Evolutionary conservation across 2,888 invertebrate genomes (phyloP).

Genomic region (Tenthredo notha): DNA sequence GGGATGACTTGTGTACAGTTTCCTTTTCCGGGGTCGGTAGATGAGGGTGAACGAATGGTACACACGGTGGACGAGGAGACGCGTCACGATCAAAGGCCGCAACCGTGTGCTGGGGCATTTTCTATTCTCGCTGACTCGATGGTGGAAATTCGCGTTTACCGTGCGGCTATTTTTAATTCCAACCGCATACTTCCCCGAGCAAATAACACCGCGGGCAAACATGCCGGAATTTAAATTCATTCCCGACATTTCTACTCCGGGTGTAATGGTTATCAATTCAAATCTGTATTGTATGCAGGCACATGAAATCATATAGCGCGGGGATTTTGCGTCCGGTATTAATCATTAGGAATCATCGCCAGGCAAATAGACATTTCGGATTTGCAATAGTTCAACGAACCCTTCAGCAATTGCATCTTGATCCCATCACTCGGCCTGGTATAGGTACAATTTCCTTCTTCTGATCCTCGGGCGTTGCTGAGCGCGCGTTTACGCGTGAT

Average conservation of each 20-base stretch:
- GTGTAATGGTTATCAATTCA: neutral
- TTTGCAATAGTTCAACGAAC: neutral
- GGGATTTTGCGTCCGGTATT: neutral
- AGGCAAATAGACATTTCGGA: neutral
- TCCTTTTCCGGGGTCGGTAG: neutral
- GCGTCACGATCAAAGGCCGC: constrained; percentile 35
- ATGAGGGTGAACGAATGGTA: constrained; percentile 3
- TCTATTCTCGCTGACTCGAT: constrained; percentile 11
- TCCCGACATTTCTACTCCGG: neutral
- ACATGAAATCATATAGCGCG: neutral
- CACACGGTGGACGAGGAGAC: neutral
- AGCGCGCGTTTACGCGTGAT: neutral
- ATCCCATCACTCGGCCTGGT: neutral
- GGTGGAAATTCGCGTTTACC: neutral
- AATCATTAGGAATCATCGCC: neutral
- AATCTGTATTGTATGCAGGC: neutral
- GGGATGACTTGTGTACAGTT: constrained; percentile 15
- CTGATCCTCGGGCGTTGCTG: neutral
- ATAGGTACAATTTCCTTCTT: neutral
- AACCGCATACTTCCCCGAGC: neutral
- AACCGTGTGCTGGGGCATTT: neutral
- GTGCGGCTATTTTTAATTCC: constrained; percentile 22
- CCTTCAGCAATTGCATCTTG: neutral
- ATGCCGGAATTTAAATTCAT: neutral
- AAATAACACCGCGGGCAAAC: neutral